Evolutionary conservation across 2,888 invertebrate genomes (phyloP).

Genomic region (Margaritifera margaritifera): DNA sequence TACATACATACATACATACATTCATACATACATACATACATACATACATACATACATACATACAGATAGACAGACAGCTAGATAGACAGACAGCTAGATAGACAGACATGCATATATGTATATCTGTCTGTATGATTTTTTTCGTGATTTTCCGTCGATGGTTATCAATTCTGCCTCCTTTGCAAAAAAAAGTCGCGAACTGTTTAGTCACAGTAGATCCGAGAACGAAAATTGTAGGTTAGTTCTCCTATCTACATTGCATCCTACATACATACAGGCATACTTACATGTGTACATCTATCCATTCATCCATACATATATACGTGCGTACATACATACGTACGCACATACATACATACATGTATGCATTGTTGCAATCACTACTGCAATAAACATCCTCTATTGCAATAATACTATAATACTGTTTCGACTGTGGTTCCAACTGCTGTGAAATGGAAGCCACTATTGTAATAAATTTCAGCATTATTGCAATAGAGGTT

Average conservation of each 20-base stretch:
- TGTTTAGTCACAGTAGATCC: too few species aligned
- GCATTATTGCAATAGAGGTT: too few species aligned
- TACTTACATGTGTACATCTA: constrained; percentile 1
- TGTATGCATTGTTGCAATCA: neutral
- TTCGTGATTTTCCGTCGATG: too few species aligned
- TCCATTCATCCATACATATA: neutral
- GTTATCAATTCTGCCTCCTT: too few species aligned
- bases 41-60: constrained; percentile 2
- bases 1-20: constrained; percentile 8
- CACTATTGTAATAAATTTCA: too few species aligned
- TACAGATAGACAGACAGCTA: neutral
- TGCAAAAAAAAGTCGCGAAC: too few species aligned
- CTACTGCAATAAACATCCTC: neutral
- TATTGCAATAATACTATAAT: neutral
- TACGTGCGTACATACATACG: neutral
- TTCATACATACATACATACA: constrained; percentile 1
- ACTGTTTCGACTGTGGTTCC: neutral
- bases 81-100: neutral
- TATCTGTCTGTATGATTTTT: too few species aligned
- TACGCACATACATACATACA: constrained; percentile 3
- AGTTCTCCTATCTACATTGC: neutral
- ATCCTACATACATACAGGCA: neutral
- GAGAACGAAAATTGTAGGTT: neutral
- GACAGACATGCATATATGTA: too few species aligned
- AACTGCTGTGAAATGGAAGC: neutral